phyloP scores from a whole-genome alignment of 2,888 invertebrate species.

The Drosophila infuscata region DNA sequence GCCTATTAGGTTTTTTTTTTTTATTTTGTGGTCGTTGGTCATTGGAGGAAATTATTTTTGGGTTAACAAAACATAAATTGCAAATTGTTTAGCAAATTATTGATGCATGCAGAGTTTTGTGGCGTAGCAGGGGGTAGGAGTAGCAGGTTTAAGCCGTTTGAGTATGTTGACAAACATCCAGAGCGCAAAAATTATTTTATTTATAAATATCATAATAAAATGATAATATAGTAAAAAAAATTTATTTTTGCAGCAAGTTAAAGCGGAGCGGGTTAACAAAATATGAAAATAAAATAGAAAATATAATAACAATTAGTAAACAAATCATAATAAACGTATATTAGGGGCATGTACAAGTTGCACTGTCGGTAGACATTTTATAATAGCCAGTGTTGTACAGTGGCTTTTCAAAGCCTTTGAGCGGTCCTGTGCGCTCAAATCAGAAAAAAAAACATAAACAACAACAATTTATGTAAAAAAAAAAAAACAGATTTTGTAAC shows the following conservation, averaged over 20 bases:
- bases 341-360: constrained; percentile 34
- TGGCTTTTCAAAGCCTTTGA: constrained; percentile 20
- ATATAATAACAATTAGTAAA: constrained; percentile 79
- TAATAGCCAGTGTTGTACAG: constrained; percentile 52
- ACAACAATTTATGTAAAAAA: constrained; percentile 60
- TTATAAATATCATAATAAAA: constrained; percentile 8
- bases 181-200: constrained; percentile 41
- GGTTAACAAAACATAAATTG: constrained; percentile 51
- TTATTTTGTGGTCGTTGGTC: constrained; percentile 59
- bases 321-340: constrained; percentile 29
- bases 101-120: constrained; percentile 49
- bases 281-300: constrained; percentile 75
- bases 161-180: constrained; percentile 44
- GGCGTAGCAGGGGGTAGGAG: constrained; percentile 34
- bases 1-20: constrained; percentile 87
- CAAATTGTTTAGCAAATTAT: constrained; percentile 47
- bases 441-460: constrained; percentile 56
- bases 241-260: constrained; percentile 39
- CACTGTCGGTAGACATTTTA: constrained; percentile 83
- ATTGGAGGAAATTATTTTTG: constrained; percentile 16
- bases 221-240: constrained; percentile 23
- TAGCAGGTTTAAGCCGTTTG: constrained; percentile 32
- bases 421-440: constrained; percentile 47
- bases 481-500: constrained; percentile 28
- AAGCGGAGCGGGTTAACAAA: constrained; percentile 61